Conservation (phyloP, 2,888 invertebrate species). For the Nomada ruficornis region DNA sequence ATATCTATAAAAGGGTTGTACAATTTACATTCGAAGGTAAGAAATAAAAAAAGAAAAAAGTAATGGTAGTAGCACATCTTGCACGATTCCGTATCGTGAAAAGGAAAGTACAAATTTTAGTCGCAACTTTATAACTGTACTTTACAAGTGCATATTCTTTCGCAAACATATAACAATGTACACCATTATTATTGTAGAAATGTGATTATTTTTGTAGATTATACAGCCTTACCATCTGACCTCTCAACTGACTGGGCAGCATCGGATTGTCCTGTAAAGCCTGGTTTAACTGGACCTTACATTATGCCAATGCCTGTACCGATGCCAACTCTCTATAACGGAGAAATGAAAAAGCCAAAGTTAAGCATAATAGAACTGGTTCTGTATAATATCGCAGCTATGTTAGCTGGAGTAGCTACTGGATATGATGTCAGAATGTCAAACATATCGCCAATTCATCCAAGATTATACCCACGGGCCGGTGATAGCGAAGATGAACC, state of each 20-base stretch:
- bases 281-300: slow-evolving; percentile 80
- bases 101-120: slow-evolving; percentile 50
- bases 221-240: slow-evolving; percentile 78
- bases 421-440: slow-evolving; percentile 97
- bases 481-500: slow-evolving; percentile 74
- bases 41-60: slow-evolving; percentile 27
- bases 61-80: slow-evolving; percentile 1
- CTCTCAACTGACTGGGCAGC: slow-evolving; percentile 78
- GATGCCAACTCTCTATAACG: slow-evolving; percentile 92
- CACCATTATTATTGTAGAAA: slow-evolving; percentile 58
- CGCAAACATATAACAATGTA: slow-evolving; percentile 15
- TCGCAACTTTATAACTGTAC: slow-evolving; percentile 7
- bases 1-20: slow-evolving; percentile 22
- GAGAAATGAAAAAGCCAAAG: slow-evolving; percentile 89
- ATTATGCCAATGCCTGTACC: slow-evolving; percentile 87
- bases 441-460: slow-evolving; percentile 93
- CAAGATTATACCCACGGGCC: slow-evolving; percentile 88
- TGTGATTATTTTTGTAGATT: slow-evolving; percentile 79
- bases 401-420: slow-evolving; percentile 95
- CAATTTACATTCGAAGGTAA: slow-evolving; percentile 47
- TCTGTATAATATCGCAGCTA: slow-evolving; percentile 95
- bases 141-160: slow-evolving; percentile 3
- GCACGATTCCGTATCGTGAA: slow-evolving; percentile 16
- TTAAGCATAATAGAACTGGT: slow-evolving; percentile 91
- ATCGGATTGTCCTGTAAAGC: slow-evolving; percentile 78